A percentile compares a stretch with the other conserved stretches of the same genome.
These are phyloP conservation scores for Pterophyllum scalare DNA, from an alignment of 2,113 vertebrate genomes.

Conservation along the genomic window DNA sequence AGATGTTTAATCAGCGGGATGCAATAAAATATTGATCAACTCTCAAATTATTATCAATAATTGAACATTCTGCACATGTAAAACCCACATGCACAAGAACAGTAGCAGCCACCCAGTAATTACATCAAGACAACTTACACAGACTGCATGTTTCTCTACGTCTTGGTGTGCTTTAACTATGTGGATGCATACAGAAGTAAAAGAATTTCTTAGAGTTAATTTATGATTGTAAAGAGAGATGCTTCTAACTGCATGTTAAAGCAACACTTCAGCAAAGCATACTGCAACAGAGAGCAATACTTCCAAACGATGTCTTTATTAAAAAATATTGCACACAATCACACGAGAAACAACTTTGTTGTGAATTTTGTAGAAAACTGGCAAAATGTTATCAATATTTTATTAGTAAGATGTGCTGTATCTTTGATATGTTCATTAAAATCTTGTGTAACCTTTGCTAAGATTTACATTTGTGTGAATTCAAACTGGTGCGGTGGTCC, in stretches of 20 bases:
- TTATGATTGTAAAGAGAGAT: background rate
- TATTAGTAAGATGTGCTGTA: background rate
- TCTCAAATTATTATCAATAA: slow-evolving; percentile 60
- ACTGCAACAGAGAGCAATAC: slow-evolving; percentile 23
- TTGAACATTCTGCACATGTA: slow-evolving; percentile 36
- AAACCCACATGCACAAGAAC: slow-evolving; percentile 20
- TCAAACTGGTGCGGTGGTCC: background rate
- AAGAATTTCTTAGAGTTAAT: background rate
- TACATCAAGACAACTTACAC: background rate
- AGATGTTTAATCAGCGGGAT: slow-evolving; percentile 47
- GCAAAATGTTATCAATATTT: background rate
- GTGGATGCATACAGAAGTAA: background rate
- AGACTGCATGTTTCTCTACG: background rate
- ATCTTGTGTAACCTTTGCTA: background rate
- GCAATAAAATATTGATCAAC: slow-evolving; percentile 63
- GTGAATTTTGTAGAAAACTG: background rate
- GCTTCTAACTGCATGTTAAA: background rate
- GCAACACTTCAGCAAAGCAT: background rate
- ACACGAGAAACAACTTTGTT: background rate
- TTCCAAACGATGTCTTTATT: background rate
- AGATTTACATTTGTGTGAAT: background rate
- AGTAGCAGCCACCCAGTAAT: slow-evolving; percentile 13
- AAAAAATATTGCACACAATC: background rate
- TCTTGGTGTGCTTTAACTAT: background rate
- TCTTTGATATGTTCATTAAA: background rate